phyloP scores from a whole-genome alignment of 2,888 invertebrate genomes.

The Globia sparganii region DNA sequence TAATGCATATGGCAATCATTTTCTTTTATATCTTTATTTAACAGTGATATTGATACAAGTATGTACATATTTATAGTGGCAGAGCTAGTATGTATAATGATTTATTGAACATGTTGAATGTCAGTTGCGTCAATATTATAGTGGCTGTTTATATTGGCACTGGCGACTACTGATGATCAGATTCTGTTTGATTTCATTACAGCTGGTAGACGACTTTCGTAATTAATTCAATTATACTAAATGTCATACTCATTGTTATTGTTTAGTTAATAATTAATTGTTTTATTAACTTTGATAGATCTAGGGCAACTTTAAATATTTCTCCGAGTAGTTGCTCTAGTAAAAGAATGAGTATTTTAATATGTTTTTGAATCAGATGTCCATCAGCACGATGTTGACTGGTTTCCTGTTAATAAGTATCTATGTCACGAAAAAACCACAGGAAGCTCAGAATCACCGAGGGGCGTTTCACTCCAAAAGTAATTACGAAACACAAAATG shows the following conservation, averaged over 20 bases:
- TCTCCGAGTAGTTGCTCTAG: neutral
- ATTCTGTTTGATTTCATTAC: conserved; percentile 65
- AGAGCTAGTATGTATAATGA: conserved; percentile 59
- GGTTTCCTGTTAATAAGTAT: conserved; percentile 22
- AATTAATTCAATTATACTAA: conserved; percentile 40
- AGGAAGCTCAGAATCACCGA: conserved; percentile 18
- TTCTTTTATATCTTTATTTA: conserved; percentile 36
- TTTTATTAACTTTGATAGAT: conserved; percentile 27
- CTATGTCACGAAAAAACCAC: neutral
- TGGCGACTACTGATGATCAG: conserved; percentile 56
- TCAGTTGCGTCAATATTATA: conserved; percentile 73
- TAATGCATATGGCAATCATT: conserved; percentile 36
- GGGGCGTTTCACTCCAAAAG: conserved; percentile 4
- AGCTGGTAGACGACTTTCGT: conserved; percentile 36
- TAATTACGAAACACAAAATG: conserved; percentile 30
- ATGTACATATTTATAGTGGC: conserved; percentile 47
- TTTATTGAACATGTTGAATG: conserved; percentile 72
- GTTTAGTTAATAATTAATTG: conserved; percentile 28
- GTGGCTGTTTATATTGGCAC: conserved; percentile 68
- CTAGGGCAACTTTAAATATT: conserved; percentile 4
- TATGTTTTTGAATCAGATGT: neutral
- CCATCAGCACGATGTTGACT: conserved; percentile 6
- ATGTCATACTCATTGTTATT: conserved; percentile 30
- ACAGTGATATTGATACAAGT: conserved; percentile 44
- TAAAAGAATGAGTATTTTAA: neutral